Conservation (phyloP, 2,888 invertebrate genomes). For the Sinopyrophorus schimmeli region DNA sequence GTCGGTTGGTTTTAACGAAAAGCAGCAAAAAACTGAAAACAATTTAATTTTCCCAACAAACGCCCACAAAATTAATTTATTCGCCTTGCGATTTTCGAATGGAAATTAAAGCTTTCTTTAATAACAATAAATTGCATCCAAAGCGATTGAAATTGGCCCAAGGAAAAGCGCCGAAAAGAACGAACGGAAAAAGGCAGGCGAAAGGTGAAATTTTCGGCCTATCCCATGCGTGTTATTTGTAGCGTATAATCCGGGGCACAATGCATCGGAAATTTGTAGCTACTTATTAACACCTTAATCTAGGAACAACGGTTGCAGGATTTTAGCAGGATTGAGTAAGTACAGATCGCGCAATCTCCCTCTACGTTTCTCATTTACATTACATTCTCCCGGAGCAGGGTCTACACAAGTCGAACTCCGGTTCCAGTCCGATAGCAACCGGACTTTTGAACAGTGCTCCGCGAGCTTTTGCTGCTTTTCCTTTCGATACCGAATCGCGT, state of each 20-base stretch:
- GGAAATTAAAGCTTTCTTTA: too few relatives aligned
- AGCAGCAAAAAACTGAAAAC: too few relatives aligned
- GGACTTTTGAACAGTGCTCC: constrained; percentile 15
- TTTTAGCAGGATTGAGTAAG: constrained; percentile 28
- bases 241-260: constrained; percentile 8
- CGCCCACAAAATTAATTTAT: too few relatives aligned
- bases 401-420: constrained; percentile 26
- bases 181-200: too few relatives aligned
- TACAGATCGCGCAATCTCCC: constrained; percentile 33
- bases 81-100: too few relatives aligned
- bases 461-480: constrained; percentile 18
- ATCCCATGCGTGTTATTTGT: too few relatives aligned
- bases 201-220: too few relatives aligned
- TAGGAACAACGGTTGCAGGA: constrained; percentile 27
- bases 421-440: constrained; percentile 29
- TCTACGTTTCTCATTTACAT: constrained; percentile 30
- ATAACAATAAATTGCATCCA: too few relatives aligned
- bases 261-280: constrained; percentile 25
- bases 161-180: too few relatives aligned
- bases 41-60: too few relatives aligned
- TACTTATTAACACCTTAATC: constrained; percentile 27
- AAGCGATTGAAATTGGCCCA: too few relatives aligned
- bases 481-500: constrained; percentile 24
- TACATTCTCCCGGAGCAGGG: constrained; percentile 32
- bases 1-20: too few relatives aligned